These are phyloP conservation scores for Cydia amplana DNA, from an alignment of 1,140 invertebrate genomes.

Conservation along the genomic window DNA sequence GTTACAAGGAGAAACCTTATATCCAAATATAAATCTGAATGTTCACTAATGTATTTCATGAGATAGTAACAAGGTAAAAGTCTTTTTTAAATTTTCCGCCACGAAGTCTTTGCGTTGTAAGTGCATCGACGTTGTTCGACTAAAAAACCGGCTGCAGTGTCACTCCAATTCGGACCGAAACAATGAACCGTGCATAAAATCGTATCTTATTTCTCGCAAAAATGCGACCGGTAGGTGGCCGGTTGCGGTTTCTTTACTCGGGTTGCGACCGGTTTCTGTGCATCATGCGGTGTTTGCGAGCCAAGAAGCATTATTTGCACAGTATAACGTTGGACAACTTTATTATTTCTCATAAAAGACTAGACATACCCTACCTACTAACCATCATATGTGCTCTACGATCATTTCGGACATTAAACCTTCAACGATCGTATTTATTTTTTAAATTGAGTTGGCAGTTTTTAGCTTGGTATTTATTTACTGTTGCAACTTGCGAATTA, in stretches of 20 bases:
- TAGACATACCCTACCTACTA: no score
- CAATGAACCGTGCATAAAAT: constrained; percentile 21
- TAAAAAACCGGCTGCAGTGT: neutral
- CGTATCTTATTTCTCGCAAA: constrained; percentile 60
- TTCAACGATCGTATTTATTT: no score
- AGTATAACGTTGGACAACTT: neutral
- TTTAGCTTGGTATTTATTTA: no score
- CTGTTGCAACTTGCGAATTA: no score
- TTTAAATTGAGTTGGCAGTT: no score
- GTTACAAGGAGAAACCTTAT: no score
- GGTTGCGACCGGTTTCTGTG: constrained; percentile 57
- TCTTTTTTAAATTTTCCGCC: constrained; percentile 6
- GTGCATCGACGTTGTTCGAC: neutral
- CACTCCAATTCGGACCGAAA: constrained; percentile 21
- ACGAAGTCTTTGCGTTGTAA: neutral
- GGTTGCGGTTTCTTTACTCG: constrained; percentile 45
- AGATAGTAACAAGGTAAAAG: neutral
- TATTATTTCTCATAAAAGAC: neutral
- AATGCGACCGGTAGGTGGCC: constrained; percentile 51
- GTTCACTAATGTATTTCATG: neutral
- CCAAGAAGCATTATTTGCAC: neutral
- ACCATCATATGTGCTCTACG: neutral
- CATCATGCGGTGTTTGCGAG: constrained; percentile 35
- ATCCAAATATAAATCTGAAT: no score
- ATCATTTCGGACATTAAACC: no score